Evolutionary conservation across 2,113 vertebrate species (phyloP).

Genomic region (Seriola dumerili): DNA sequence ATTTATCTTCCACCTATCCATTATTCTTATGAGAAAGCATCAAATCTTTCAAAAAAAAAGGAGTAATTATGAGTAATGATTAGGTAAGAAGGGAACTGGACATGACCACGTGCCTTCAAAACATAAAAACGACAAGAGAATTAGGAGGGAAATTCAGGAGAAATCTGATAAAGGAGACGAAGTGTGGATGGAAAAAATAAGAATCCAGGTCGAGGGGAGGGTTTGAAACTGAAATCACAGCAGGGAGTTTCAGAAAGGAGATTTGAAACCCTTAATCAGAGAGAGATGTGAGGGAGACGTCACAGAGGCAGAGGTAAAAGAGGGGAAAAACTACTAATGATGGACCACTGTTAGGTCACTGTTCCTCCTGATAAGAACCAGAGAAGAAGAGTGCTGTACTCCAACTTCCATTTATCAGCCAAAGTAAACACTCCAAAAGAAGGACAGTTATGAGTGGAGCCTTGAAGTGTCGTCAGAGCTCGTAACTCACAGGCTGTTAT

Average conservation of each 20-base stretch:
- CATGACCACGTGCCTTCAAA: background rate
- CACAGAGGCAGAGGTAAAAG: background rate
- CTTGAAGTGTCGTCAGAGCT: background rate
- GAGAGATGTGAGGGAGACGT: slow-evolving; percentile 1
- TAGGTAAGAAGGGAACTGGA: background rate
- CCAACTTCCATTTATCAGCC: slow-evolving; percentile 37
- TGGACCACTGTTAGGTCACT: slow-evolving; percentile 10
- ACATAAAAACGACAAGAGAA: background rate
- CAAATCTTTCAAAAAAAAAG: background rate
- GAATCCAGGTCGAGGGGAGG: slow-evolving; percentile 11
- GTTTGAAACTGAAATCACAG: slow-evolving; percentile 24
- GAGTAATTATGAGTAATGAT: no score
- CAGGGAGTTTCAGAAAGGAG: slow-evolving; percentile 9
- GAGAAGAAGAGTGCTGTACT: slow-evolving; percentile 34
- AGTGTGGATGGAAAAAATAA: background rate
- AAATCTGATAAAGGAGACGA: background rate
- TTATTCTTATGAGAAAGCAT: background rate
- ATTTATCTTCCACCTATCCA: background rate
- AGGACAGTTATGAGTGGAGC: slow-evolving; percentile 33
- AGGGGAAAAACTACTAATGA: slow-evolving; percentile 6
- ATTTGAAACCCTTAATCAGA: slow-evolving; percentile 17
- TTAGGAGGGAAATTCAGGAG: background rate
- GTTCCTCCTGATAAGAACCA: slow-evolving; percentile 46
- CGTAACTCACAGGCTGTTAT: slow-evolving; percentile 40
- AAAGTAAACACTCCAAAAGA: slow-evolving; percentile 42